Evolutionary conservation across 2,797 vertebrate species (phyloP).

Genomic region (Gymnothorax reevesii): DNA sequence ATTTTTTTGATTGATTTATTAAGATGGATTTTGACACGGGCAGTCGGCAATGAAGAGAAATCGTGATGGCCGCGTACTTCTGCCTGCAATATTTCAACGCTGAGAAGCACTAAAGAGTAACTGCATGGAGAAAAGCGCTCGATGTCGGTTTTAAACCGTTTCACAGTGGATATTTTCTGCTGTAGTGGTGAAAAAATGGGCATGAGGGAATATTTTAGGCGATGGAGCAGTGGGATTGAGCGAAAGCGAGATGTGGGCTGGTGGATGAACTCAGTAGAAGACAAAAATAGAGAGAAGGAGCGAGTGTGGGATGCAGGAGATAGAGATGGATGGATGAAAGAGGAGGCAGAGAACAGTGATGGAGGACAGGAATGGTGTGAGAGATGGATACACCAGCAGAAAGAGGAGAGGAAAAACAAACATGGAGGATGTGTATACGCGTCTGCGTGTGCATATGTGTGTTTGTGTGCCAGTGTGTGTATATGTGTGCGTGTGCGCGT

Average conservation of each 20-base stretch:
- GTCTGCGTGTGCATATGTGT: slow-evolving; percentile 49
- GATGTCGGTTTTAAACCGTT: background rate
- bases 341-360: background rate
- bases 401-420: background rate
- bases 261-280: background rate
- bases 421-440: slow-evolving; percentile 16
- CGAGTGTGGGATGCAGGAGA: background rate
- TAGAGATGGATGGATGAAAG: no score
- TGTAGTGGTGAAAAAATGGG: background rate
- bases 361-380: no score
- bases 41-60: background rate
- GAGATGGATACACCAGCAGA: no score
- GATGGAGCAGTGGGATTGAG: background rate
- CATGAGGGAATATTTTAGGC: background rate
- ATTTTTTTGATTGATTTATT: background rate
- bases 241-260: slow-evolving; percentile 18
- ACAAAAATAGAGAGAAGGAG: background rate
- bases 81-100: background rate
- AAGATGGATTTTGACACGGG: slow-evolving; percentile 4
- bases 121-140: background rate
- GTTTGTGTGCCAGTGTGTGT: slow-evolving; percentile 12
- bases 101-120: background rate
- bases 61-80: background rate
- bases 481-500: slow-evolving; percentile 41
- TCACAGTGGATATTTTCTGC: background rate